Percentiles rank a stretch among this genome's conserved stretches.
phyloP scores from a whole-genome alignment of 2,888 invertebrate species.

The Philhelius pedissequus region DNA sequence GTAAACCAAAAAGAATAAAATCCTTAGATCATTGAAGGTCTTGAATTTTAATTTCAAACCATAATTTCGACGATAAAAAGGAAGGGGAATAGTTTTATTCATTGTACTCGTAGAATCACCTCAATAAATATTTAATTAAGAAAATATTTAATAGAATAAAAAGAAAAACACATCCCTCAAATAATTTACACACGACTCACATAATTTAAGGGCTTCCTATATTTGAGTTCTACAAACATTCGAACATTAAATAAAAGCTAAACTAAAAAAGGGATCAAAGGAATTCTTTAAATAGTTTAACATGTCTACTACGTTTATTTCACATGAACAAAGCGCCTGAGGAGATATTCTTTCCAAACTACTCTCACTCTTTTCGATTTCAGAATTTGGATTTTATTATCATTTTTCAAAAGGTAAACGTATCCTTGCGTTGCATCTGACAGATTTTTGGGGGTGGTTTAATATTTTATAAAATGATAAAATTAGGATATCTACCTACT shows the following conservation, averaged over 20 bases:
- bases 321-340: not conserved
- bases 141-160: too few relatives aligned
- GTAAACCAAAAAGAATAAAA: too few relatives aligned
- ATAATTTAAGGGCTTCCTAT: not conserved
- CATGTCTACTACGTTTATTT: not conserved
- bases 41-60: too few relatives aligned
- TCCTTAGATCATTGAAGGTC: too few relatives aligned
- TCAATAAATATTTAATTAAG: too few relatives aligned
- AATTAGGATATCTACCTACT: not conserved
- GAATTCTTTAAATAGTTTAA: not conserved
- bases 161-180: not conserved
- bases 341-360: not conserved
- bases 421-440: not conserved
- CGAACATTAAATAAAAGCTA: not conserved
- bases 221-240: not conserved
- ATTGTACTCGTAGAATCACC: too few relatives aligned
- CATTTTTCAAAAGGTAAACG: not conserved
- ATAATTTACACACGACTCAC: not conserved
- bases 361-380: not conserved
- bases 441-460: not conserved
- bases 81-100: too few relatives aligned
- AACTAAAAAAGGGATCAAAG: constrained; percentile 3
- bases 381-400: not conserved
- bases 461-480: not conserved
- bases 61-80: too few relatives aligned